A percentile compares a stretch with the other conserved stretches of the same genome.
These are phyloP conservation scores for Ferdinandea cuprea DNA, from an alignment of 2,888 invertebrate genomes.

Conservation along the genomic window DNA sequence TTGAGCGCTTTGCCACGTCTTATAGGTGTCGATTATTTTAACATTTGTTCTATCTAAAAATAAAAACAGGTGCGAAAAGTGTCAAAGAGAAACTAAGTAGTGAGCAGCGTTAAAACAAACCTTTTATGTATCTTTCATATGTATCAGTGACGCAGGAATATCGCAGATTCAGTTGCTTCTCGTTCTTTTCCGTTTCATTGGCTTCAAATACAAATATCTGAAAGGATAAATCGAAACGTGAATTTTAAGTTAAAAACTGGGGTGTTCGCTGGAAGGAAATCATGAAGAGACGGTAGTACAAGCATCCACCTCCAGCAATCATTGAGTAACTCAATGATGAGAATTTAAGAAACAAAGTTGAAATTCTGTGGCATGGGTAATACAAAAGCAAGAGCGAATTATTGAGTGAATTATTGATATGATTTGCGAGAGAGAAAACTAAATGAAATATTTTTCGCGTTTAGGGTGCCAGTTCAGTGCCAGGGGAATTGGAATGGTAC, in stretches of 20 bases:
- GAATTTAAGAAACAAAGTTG: too few relatives aligned
- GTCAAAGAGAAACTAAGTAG: not conserved
- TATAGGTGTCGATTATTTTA: slow-evolving; percentile 77
- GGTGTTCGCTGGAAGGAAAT: too few relatives aligned
- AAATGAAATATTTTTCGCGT: too few relatives aligned
- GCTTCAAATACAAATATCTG: slow-evolving; percentile 82
- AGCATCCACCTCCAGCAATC: too few relatives aligned
- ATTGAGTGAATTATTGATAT: too few relatives aligned
- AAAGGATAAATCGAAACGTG: slow-evolving; percentile 49
- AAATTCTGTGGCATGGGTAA: too few relatives aligned
- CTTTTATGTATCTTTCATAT: slow-evolving; percentile 82
- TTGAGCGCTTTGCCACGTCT: slow-evolving; percentile 89
- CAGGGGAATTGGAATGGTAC: too few relatives aligned
- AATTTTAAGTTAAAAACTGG: not conserved
- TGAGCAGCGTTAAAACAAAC: slow-evolving; percentile 71
- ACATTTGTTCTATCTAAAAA: slow-evolving; percentile 69
- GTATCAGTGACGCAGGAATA: slow-evolving; percentile 83
- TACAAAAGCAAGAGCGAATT: too few relatives aligned
- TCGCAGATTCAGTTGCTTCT: slow-evolving; percentile 82
- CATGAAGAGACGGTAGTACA: too few relatives aligned
- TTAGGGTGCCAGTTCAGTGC: too few relatives aligned
- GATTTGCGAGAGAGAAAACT: too few relatives aligned
- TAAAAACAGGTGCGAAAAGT: not conserved
- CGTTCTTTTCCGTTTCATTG: slow-evolving; percentile 78
- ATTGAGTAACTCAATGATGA: too few relatives aligned